These are phyloP conservation scores for Naso thynnoides DNA, from an alignment of 2,797 vertebrate genomes.

Conservation along the genomic window DNA sequence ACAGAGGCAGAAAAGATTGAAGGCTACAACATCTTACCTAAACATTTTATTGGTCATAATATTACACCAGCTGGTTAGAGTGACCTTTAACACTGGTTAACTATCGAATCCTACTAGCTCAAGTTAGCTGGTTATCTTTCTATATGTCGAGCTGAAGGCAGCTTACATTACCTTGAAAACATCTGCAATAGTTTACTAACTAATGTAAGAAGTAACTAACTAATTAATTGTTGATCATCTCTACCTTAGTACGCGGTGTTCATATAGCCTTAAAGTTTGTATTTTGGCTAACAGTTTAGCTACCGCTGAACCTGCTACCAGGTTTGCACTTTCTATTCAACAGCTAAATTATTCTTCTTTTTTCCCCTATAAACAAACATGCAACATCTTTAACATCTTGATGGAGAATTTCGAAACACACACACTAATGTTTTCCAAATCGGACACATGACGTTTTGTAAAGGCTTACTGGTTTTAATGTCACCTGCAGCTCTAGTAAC, in stretches of 20 bases:
- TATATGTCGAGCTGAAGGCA: background rate
- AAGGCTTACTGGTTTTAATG: constrained; percentile 9
- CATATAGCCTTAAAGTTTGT: too few relatives aligned
- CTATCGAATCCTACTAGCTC: background rate
- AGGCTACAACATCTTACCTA: too few relatives aligned
- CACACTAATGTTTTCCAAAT: background rate
- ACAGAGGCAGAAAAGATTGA: background rate
- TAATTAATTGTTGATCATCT: background rate
- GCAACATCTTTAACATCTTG: background rate
- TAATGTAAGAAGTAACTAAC: background rate
- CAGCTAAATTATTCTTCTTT: background rate
- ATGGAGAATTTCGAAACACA: background rate
- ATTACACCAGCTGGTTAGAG: background rate
- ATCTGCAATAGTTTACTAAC: background rate
- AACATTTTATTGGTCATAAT: background rate
- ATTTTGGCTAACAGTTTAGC: constrained; percentile 12
- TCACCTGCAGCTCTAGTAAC: background rate
- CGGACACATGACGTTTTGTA: background rate
- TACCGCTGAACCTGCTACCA: constrained; percentile 15
- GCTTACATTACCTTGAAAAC: background rate
- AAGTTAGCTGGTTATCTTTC: constrained; percentile 1
- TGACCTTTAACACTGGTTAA: background rate
- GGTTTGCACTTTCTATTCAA: background rate
- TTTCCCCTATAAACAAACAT: background rate
- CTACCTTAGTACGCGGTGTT: background rate